Conservation (phyloP, 2,797 vertebrate species). For the Rousettus madagascariensis region DNA sequence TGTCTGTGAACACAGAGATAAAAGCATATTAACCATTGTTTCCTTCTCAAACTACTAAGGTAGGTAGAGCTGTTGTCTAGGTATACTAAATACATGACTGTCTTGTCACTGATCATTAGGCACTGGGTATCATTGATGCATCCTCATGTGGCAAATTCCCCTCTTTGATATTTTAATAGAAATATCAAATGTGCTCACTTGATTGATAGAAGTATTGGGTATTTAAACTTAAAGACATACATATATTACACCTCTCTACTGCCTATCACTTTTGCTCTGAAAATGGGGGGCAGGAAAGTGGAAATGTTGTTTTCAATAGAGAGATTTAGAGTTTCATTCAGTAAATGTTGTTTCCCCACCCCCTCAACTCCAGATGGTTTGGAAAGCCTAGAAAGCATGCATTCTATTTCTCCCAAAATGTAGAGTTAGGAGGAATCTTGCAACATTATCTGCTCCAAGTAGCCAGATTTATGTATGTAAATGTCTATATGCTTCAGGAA, state of each 20-base stretch:
- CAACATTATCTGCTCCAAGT: conserved; percentile 36
- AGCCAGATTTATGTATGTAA: conserved; percentile 56
- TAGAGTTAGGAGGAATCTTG: conserved; percentile 1
- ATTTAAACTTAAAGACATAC: neutral
- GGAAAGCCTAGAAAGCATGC: conserved; percentile 35
- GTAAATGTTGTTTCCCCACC: neutral
- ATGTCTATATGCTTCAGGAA: conserved; percentile 44
- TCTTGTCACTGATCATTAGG: neutral
- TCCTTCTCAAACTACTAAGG: neutral
- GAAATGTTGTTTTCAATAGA: neutral
- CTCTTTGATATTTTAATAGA: neutral
- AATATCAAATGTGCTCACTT: neutral
- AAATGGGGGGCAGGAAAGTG: fast-evolving
- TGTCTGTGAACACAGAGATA: neutral
- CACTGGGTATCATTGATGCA: too few relatives aligned
- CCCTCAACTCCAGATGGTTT: conserved; percentile 53
- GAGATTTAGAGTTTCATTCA: neutral
- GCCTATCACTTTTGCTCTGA: neutral
- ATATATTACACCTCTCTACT: neutral
- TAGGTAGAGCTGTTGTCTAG: neutral
- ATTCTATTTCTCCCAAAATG: conserved; percentile 37
- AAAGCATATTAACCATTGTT: fast-evolving
- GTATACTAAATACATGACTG: too few relatives aligned
- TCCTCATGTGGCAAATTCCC: fast-evolving
- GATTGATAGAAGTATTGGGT: neutral